Conservation (phyloP, 2,113 vertebrate species). For the Cyprinodon variegatus region DNA sequence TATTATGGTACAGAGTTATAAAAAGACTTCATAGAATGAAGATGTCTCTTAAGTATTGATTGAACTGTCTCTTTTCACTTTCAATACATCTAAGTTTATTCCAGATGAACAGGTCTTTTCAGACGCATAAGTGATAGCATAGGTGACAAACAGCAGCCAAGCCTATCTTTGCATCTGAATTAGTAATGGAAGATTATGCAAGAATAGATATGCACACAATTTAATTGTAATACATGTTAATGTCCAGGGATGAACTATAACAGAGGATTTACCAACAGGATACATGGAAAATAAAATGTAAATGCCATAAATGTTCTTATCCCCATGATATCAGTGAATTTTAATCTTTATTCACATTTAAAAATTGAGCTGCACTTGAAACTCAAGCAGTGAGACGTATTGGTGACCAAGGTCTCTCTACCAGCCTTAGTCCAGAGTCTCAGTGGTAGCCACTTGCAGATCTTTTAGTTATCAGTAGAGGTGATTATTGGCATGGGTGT, state of each 20-base stretch:
- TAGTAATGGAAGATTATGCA: neutral
- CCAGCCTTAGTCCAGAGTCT: neutral
- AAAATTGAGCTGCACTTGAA: neutral
- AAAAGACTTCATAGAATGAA: slow-evolving; percentile 21
- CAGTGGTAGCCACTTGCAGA: too few relatives aligned
- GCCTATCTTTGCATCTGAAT: neutral
- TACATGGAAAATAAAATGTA: neutral
- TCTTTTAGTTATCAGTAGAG: too few relatives aligned
- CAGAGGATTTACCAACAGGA: neutral
- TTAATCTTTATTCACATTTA: neutral
- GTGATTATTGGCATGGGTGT: too few relatives aligned
- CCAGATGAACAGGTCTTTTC: neutral
- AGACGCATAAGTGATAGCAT: neutral
- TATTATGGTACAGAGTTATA: slow-evolving; percentile 29
- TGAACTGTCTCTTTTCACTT: neutral
- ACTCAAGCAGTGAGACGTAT: neutral
- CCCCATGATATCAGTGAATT: neutral
- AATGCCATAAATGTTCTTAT: neutral
- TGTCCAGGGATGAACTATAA: neutral
- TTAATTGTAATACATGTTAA: neutral
- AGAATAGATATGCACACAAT: neutral
- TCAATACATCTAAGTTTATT: neutral
- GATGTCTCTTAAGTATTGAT: neutral
- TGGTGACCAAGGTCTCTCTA: neutral
- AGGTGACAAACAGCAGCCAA: neutral